These are phyloP conservation scores for Philhelius pedissequus DNA, from an alignment of 2,888 invertebrate genomes.

Conservation along the genomic window DNA sequence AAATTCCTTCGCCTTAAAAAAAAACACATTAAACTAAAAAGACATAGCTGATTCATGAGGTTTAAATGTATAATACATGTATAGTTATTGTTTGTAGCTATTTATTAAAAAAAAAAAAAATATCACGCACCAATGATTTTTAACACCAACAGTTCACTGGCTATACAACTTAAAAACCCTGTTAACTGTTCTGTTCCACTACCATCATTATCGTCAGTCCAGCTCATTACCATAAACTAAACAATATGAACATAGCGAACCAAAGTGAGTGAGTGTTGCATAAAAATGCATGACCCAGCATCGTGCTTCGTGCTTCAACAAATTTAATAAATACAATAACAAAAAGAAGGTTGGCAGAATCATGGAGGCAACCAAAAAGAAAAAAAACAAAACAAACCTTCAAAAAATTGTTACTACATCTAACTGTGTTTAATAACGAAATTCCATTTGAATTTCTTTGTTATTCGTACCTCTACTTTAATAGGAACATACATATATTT, in stretches of 20 bases:
- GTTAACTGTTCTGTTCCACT: slow-evolving; percentile 49
- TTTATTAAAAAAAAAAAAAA: neutral
- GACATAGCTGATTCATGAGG: neutral
- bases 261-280: slow-evolving; percentile 41
- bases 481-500: neutral
- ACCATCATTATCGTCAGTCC: slow-evolving; percentile 8
- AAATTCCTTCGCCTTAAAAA: neutral
- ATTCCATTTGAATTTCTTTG: slow-evolving; percentile 34
- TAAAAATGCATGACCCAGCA: slow-evolving; percentile 67
- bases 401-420: slow-evolving; percentile 29
- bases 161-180: slow-evolving; percentile 39
- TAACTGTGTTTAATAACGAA: slow-evolving; percentile 30
- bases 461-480: neutral
- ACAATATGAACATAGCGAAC: slow-evolving; percentile 14
- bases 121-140: slow-evolving; percentile 51
- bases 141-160: slow-evolving; percentile 60
- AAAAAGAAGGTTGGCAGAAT: neutral
- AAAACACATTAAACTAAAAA: neutral
- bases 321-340: slow-evolving; percentile 37
- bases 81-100: neutral
- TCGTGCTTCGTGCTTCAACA: slow-evolving; percentile 61
- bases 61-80: slow-evolving; percentile 11
- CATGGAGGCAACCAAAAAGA: neutral
- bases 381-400: no score
- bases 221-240: slow-evolving; percentile 55